Conservation (phyloP, 1,140 invertebrate genomes). For the Dendroctonus ponderosae region DNA sequence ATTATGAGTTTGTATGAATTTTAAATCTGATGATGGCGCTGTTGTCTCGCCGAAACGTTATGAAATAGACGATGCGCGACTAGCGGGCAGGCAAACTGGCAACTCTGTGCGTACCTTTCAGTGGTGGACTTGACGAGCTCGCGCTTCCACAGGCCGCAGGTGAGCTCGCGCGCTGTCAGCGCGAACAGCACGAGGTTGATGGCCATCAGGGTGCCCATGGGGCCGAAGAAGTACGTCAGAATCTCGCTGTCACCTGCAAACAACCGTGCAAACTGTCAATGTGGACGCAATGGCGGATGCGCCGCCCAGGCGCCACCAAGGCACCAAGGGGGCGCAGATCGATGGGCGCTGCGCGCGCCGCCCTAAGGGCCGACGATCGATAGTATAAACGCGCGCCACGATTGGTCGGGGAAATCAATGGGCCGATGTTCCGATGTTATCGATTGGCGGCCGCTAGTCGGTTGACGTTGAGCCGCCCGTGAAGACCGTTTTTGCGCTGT, state of each 20-base stretch:
- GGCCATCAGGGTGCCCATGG: slow-evolving; percentile 71
- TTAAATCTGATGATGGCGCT: too few species aligned
- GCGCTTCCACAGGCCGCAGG: slow-evolving; percentile 81
- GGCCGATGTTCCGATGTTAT: slow-evolving; percentile 48
- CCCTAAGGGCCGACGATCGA: slow-evolving; percentile 44
- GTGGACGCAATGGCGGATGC: not conserved
- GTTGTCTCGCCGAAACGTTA: too few species aligned
- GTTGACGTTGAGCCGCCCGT: too few species aligned
- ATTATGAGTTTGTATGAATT: too few species aligned
- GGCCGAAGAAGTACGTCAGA: slow-evolving; percentile 78
- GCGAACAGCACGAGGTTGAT: slow-evolving; percentile 76
- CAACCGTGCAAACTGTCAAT: slow-evolving; percentile 16
- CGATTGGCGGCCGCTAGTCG: slow-evolving; percentile 38
- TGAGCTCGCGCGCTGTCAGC: slow-evolving; percentile 78
- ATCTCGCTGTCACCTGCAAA: slow-evolving; percentile 70
- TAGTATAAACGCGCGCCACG: slow-evolving; percentile 49
- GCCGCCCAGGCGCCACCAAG: too few species aligned
- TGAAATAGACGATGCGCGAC: too few species aligned
- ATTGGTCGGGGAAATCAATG: slow-evolving; percentile 53
- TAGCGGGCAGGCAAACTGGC: too few species aligned
- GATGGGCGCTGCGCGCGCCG: slow-evolving; percentile 35
- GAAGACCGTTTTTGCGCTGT: too few species aligned
- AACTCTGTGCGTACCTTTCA: slow-evolving; percentile 70
- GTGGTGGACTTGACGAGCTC: slow-evolving; percentile 84
- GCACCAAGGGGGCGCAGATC: too few species aligned